Base-by-base conservation (phyloP, 1,140 invertebrate genomes). In the Atta texana region DNA sequence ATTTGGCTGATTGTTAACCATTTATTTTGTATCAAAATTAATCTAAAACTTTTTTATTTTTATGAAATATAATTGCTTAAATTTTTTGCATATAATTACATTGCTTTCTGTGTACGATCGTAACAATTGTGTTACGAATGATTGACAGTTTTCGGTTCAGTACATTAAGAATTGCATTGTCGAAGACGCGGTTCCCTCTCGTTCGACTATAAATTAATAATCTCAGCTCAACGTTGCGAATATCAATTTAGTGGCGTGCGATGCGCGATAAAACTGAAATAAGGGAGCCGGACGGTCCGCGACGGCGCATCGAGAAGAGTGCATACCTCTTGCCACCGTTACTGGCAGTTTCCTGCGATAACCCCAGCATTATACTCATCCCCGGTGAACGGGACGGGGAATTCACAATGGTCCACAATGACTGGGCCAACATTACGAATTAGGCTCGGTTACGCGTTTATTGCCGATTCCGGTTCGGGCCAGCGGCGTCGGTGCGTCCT, bases 401-500 rank as follows among this genome's bases (percentile, higher is more conserved):
- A 78, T 82, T 89, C 87, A 94, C 93, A 94, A 94, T 94, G 91
- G 93, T 72, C 66, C 88, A 91, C 93, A 93, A 94, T 94, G 94
- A 94, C 93, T 94, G 91, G 92, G 88, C 91, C 92, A 92, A 93
- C 93, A 92, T 94, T 92, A 93, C 94, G 93, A 94, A 95, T 95
- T 95, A 95, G 95, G 92, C 93, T 95, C 94, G 95, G 94, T 95
- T 93, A 93, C 94, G 93, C 94, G 93, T 95, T 95, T 95, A 95
- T 94, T 92, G 94, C 92, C 78, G 92, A 94, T 94, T 94, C 93
- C 94, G 94, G 93, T 92, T 82, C 87, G 90, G 86, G 89, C 51
- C 93, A 91, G 71, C 81, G 92, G 92, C 90, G 92, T 93, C 92
- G 89, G 63, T 88, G 31, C 57, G 69, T 12, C 51, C 87, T 85